phyloP scores from a whole-genome alignment of 2,888 invertebrate genomes.

The Clitarchus hookeri region DNA sequence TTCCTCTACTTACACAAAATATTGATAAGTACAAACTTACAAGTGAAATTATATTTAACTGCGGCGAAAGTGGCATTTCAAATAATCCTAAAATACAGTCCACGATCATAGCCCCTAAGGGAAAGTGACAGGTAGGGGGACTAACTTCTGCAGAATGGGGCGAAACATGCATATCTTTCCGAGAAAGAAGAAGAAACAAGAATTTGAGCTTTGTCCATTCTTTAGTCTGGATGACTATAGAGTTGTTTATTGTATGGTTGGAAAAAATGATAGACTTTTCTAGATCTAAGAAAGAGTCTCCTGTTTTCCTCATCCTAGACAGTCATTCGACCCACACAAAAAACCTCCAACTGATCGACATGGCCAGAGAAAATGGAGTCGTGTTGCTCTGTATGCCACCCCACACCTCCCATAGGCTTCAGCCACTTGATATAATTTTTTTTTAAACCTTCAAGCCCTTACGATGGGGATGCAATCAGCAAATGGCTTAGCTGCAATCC shows the following conservation, averaged over 20 bases:
- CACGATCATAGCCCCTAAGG: neutral
- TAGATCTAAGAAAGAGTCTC: neutral
- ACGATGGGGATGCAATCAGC: slow-evolving; percentile 42
- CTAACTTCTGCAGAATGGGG: neutral
- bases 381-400: slow-evolving; percentile 8
- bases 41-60: neutral
- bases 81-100: neutral
- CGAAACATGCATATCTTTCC: slow-evolving; percentile 10
- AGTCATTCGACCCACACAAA: neutral
- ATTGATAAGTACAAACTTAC: slow-evolving; percentile 23
- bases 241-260: neutral
- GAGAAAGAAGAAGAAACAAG: neutral
- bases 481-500: slow-evolving; percentile 40
- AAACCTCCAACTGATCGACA: neutral
- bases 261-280: slow-evolving; percentile 5
- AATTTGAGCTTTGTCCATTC: neutral
- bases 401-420: slow-evolving; percentile 19
- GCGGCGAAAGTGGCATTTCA: slow-evolving; percentile 18
- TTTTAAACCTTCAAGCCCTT: slow-evolving; percentile 43
- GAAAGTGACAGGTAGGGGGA: slow-evolving; percentile 8
- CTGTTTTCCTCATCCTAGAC: neutral
- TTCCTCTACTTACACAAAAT: slow-evolving; percentile 16
- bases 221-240: neutral
- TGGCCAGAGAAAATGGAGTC: slow-evolving; percentile 10
- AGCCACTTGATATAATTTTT: slow-evolving; percentile 43